Conservation (phyloP, 1,140 invertebrate genomes). For the Zaprionus davidi region DNA sequence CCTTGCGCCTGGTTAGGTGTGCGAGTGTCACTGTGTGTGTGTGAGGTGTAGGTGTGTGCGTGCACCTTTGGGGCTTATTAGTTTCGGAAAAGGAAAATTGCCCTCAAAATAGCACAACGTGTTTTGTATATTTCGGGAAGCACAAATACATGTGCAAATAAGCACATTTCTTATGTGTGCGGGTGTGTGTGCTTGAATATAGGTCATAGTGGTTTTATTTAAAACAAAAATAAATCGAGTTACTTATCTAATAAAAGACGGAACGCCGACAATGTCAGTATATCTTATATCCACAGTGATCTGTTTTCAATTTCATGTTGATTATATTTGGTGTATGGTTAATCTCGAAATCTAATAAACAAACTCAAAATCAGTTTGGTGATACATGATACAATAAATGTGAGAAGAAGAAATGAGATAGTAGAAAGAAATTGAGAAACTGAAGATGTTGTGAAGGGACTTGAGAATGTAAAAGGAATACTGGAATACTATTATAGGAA, state of each 20-base stretch:
- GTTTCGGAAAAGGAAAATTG: constrained; percentile 60
- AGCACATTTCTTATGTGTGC: not conserved
- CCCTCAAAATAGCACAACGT: constrained; percentile 62
- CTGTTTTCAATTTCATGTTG: not conserved
- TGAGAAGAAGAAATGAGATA: too few relatives aligned
- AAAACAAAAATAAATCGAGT: constrained; percentile 32
- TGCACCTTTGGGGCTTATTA: constrained; percentile 59
- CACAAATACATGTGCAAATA: constrained; percentile 5
- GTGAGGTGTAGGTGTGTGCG: constrained; percentile 20
- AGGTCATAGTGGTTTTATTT: constrained; percentile 42
- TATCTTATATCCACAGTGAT: too few relatives aligned
- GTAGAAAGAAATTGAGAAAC: too few relatives aligned
- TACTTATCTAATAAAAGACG: not conserved
- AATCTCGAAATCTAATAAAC: too few relatives aligned
- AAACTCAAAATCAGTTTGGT: too few relatives aligned
- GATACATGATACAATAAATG: too few relatives aligned
- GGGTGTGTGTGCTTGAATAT: constrained; percentile 24
- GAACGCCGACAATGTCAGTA: not conserved
- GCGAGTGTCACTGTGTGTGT: not conserved
- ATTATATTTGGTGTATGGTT: not conserved
- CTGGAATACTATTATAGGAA: too few relatives aligned
- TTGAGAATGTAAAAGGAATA: too few relatives aligned
- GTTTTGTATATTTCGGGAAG: constrained; percentile 56
- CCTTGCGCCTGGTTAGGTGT: constrained; percentile 41
- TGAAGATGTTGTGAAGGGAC: too few relatives aligned